Evolutionary conservation across 2,797 vertebrate species (phyloP).

Genomic region (Orientallactaga sibirica): DNA sequence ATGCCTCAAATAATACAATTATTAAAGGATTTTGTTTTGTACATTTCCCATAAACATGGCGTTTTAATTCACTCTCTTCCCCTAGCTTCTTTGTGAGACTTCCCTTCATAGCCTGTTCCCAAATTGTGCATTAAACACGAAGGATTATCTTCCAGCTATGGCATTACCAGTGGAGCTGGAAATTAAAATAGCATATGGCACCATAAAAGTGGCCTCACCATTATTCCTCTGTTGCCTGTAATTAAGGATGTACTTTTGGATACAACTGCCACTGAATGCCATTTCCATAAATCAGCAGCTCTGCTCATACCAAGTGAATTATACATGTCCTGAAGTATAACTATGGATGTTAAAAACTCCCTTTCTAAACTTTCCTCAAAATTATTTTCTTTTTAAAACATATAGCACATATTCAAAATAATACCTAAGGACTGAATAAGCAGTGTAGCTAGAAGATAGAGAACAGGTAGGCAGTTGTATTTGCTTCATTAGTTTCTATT

Average conservation of each 20-base stretch:
- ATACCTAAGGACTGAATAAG: not conserved
- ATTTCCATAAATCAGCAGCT: slow-evolving; percentile 31
- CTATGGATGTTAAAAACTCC: not conserved
- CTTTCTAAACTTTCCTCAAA: not conserved
- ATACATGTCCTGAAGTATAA: not conserved
- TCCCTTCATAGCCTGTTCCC: not conserved
- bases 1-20: not conserved
- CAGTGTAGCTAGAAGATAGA: not conserved
- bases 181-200: not conserved
- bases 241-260: slow-evolving; percentile 53
- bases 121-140: not conserved
- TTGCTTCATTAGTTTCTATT: no score
- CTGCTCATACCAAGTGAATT: not conserved
- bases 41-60: not conserved
- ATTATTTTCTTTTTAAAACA: not conserved
- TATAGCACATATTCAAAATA: not conserved
- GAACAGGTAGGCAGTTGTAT: not conserved
- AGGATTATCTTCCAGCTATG: not conserved
- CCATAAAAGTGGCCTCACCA: not conserved
- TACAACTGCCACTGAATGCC: slow-evolving; percentile 43
- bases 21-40: no score
- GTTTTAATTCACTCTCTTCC: not conserved
- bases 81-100: not conserved
- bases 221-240: not conserved
- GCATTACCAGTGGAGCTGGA: not conserved